phyloP scores from a whole-genome alignment of 2,797 vertebrate species.

The Smutsia temminckii region DNA sequence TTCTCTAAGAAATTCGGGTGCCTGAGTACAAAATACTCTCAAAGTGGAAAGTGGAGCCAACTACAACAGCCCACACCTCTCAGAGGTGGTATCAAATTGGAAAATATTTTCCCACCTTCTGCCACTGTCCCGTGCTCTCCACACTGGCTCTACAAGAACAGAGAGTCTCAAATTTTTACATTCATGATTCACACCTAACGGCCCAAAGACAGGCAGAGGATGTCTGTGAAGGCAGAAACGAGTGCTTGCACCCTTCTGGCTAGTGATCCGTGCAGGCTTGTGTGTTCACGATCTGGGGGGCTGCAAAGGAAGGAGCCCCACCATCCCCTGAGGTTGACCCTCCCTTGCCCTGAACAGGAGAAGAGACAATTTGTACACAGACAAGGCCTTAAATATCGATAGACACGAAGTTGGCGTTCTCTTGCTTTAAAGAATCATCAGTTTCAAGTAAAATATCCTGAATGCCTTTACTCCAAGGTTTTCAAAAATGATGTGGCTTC shows the following conservation, averaged over 20 bases:
- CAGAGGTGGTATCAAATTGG: neutral
- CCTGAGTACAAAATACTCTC: neutral
- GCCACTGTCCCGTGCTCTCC: neutral
- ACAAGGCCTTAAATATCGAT: neutral
- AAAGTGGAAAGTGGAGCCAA: neutral
- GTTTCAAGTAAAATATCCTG: neutral
- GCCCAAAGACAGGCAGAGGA: neutral
- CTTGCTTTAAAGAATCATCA: neutral
- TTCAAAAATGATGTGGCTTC: neutral
- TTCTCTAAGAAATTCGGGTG: neutral
- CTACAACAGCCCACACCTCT: neutral
- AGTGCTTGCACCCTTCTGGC: neutral
- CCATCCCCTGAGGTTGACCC: accelerated
- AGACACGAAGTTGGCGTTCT: neutral
- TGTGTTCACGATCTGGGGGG: no score
- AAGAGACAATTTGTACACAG: neutral
- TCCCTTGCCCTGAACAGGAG: neutral
- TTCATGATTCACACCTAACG: neutral
- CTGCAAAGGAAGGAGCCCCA: neutral
- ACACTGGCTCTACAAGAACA: neutral
- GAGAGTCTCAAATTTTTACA: neutral
- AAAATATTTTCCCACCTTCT: neutral
- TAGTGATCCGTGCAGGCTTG: neutral
- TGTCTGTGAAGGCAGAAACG: neutral
- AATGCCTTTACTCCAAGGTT: neutral